Percentiles rank a stretch among this genome's conserved stretches.
Evolutionary conservation across 2,797 vertebrate species (phyloP).

Genomic region (Chiroxiphia lanceolata): DNA sequence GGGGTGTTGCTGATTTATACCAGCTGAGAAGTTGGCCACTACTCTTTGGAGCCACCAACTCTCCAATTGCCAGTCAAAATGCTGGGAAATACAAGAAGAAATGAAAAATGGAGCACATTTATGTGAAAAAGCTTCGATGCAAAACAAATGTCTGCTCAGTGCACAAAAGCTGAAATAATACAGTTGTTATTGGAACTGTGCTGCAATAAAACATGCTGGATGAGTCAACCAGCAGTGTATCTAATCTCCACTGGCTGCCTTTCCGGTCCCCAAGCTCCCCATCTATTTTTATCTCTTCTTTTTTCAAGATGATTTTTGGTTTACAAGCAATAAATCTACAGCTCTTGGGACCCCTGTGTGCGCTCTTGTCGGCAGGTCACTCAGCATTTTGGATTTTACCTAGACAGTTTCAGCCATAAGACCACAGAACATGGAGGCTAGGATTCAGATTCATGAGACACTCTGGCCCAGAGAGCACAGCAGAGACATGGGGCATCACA

Average conservation of each 20-base stretch:
- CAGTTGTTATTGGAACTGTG: constrained; percentile 63
- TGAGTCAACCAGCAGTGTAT: constrained; percentile 67
- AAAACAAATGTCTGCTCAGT: constrained; percentile 61
- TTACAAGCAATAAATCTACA: constrained; percentile 71
- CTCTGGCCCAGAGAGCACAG: background rate
- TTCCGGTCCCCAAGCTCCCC: constrained; percentile 59
- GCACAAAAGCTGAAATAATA: constrained; percentile 67
- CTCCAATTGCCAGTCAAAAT: constrained; percentile 18
- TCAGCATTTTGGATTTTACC: constrained; percentile 49
- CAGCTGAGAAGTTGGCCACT: constrained; percentile 43
- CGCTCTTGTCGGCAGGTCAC: constrained; percentile 53
- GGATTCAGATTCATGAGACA: background rate
- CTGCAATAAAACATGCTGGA: constrained; percentile 68
- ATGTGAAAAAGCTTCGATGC: constrained; percentile 55
- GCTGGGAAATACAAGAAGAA: constrained; percentile 31
- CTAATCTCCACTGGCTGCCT: constrained; percentile 75
- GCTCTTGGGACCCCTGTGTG: constrained; percentile 26
- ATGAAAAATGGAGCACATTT: constrained; percentile 49
- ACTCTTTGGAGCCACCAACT: background rate
- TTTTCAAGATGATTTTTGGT: constrained; percentile 68
- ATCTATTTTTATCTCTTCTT: constrained; percentile 73
- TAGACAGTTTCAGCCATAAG: background rate
- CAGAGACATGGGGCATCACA: background rate
- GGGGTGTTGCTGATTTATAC: constrained; percentile 60
- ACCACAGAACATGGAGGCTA: background rate